These are phyloP conservation scores for Aporrectodea caliginosa DNA, from an alignment of 1,140 invertebrate species.

Conservation along the genomic window DNA sequence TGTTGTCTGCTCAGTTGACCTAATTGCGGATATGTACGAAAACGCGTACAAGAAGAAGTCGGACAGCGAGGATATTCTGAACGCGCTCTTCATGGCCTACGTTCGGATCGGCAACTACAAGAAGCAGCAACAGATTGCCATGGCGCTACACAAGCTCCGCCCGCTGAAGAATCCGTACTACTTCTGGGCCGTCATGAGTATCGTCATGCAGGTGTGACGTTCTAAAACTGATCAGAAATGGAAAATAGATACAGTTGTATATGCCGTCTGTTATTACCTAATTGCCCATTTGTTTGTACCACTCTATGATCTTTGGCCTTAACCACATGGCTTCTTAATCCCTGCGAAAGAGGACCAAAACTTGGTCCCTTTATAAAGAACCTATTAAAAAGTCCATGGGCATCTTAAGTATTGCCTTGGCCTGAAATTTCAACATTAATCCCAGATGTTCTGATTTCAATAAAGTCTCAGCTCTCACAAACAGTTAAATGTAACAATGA, in stretches of 20 bases:
- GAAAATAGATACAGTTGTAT: conserved; percentile 31
- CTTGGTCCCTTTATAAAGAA: too few species aligned
- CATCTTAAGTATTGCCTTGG: too few species aligned
- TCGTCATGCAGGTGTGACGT: conserved; percentile 76
- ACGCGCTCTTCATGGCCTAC: conserved; percentile 92
- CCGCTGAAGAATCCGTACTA: conserved; percentile 90
- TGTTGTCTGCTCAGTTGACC: conserved; percentile 67
- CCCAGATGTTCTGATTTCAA: too few species aligned
- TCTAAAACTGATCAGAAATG: too few species aligned
- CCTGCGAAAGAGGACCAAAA: too few species aligned
- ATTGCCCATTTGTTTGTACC: too few species aligned
- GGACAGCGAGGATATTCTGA: conserved; percentile 83
- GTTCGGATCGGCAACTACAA: conserved; percentile 84
- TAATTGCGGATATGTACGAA: conserved; percentile 80
- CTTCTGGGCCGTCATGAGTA: conserved; percentile 95
- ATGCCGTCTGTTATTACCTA: background rate
- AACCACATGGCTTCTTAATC: too few species aligned
- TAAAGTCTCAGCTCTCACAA: too few species aligned
- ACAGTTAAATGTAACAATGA: too few species aligned
- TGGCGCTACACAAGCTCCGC: conserved; percentile 81
- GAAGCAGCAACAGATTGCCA: conserved; percentile 82
- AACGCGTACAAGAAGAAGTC: conserved; percentile 79
- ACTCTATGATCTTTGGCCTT: too few species aligned
- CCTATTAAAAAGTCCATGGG: too few species aligned
- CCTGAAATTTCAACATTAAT: too few species aligned